phyloP scores from a whole-genome alignment of 2,797 vertebrate species.

The Mallotus villosus region DNA sequence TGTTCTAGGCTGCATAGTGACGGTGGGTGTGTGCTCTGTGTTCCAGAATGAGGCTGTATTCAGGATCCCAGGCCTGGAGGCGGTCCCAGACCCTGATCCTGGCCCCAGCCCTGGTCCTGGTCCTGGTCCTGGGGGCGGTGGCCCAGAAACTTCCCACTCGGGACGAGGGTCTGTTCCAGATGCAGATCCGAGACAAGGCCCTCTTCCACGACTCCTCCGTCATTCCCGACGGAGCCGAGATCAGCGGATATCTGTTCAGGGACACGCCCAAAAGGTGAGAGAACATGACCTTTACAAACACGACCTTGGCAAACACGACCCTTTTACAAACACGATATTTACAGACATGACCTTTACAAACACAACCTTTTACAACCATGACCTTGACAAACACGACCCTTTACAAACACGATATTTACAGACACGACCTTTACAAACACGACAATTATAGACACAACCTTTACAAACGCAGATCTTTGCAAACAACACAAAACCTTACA shows the following conservation, averaged over 20 bases:
- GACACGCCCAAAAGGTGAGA: slow-evolving; percentile 93
- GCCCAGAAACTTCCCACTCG: slow-evolving; percentile 95
- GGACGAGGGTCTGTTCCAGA: slow-evolving; percentile 97
- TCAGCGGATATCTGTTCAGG: slow-evolving; percentile 94
- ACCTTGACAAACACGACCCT: slow-evolving; percentile 11
- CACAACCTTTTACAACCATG: no score
- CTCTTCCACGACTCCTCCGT: slow-evolving; percentile 92
- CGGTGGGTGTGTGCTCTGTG: background rate
- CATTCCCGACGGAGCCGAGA: slow-evolving; percentile 94
- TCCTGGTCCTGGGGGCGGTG: slow-evolving; percentile 69
- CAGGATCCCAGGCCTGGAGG: slow-evolving; percentile 56
- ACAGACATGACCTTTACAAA: no score
- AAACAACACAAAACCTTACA: background rate
- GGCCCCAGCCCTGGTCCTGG: slow-evolving; percentile 66
- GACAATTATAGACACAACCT: background rate
- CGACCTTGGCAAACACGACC: background rate
- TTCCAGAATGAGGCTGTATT: slow-evolving; percentile 84
- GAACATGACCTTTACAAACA: background rate
- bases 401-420: background rate
- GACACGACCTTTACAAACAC: background rate
- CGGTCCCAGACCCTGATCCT: slow-evolving; percentile 18
- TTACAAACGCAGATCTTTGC: background rate
- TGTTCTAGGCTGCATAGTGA: background rate
- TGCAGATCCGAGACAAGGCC: slow-evolving; percentile 94
- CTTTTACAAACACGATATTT: no score